Evolutionary conservation across 2,797 vertebrate genomes (phyloP).

Genomic region (Karalla daura): DNA sequence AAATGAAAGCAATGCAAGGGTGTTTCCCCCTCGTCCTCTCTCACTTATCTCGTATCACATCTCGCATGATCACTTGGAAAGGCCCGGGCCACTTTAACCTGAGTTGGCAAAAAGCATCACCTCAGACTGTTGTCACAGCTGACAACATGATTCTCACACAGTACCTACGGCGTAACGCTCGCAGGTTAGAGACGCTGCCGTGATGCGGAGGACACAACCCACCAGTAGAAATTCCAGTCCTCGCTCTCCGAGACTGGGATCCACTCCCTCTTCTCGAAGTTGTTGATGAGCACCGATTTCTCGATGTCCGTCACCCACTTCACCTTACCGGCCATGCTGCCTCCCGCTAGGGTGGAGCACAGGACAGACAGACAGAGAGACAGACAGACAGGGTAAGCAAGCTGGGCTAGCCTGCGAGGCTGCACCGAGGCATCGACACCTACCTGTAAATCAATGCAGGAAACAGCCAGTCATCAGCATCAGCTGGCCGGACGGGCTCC

Average conservation of each 20-base stretch:
- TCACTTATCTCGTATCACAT: not conserved
- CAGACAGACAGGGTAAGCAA: not conserved
- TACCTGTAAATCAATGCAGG: slow-evolving; percentile 67
- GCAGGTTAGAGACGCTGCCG: not conserved
- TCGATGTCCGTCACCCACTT: slow-evolving; percentile 99
- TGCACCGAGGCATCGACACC: slow-evolving; percentile 6
- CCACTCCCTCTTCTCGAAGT: slow-evolving; percentile 99
- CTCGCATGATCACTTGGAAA: not conserved
- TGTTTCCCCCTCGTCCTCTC: not conserved
- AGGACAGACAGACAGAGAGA: slow-evolving; percentile 38
- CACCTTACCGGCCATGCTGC: slow-evolving; percentile 93
- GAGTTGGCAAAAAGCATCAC: not conserved
- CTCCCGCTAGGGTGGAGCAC: slow-evolving; percentile 65
- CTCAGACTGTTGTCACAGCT: not conserved
- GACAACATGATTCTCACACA: not conserved
- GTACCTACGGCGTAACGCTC: too few species aligned
- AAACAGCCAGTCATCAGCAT: slow-evolving; percentile 76
- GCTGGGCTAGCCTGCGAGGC: not conserved
- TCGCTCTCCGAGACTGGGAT: slow-evolving; percentile 92
- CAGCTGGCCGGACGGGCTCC: slow-evolving; percentile 59
- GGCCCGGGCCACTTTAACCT: not conserved
- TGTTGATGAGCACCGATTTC: slow-evolving; percentile 98
- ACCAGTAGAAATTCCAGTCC: slow-evolving; percentile 99
- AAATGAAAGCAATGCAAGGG: too few species aligned
- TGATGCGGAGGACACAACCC: slow-evolving; percentile 13